Base-by-base conservation (phyloP, 2,113 vertebrate species). In the Toxostoma redivivum region DNA sequence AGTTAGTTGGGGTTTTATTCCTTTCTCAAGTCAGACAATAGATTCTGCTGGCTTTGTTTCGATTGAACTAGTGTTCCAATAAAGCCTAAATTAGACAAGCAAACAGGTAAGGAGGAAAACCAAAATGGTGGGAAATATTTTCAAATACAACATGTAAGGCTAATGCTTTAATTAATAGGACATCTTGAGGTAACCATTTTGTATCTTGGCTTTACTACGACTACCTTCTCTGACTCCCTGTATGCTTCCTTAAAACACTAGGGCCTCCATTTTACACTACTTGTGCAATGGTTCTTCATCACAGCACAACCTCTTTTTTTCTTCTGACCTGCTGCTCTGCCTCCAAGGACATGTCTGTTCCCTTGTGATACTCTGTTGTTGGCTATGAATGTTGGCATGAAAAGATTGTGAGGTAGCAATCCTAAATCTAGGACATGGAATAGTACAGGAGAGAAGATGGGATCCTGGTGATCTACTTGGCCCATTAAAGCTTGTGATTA, bases 1-100 rank as follows among this genome's bases (percentile, higher is more conserved):
- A 13, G 7, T 7, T 78, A 8, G 8, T 72, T 40, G 12, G 6
- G 0, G 3, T 37, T n/a, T n/a, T 31, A 53, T 35, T 35, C 3
- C 17, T 48, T 44, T n/a, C 5, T 64, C 8, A 38, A 40, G 6
- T 40, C 56, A 70, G 24, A 35, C 30, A 54, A 15, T 5, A 37
- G 10, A 30, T 37, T 70, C 30, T 61, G n/a, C 27, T 33, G 53
- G 38, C 17, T 88, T 79, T 85, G 13, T 12, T 69, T 56, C 8
- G 18, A 25, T 44, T 44, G 44, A 92, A 51, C 2, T 65, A 8
- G 19, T 61, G 15, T 44, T 53, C 38, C 21, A 27, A 28, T 31
- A 17, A 77, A 77, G 11, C 8, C 33, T 85, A 54, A 81, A 67
- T 67, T 45, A 42, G 17, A 42, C 11, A 48, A 62, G 27, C 8